Evolutionary conservation across 2,888 invertebrate genomes (phyloP).

Genomic region (Glyphotaelius pellucidus): DNA sequence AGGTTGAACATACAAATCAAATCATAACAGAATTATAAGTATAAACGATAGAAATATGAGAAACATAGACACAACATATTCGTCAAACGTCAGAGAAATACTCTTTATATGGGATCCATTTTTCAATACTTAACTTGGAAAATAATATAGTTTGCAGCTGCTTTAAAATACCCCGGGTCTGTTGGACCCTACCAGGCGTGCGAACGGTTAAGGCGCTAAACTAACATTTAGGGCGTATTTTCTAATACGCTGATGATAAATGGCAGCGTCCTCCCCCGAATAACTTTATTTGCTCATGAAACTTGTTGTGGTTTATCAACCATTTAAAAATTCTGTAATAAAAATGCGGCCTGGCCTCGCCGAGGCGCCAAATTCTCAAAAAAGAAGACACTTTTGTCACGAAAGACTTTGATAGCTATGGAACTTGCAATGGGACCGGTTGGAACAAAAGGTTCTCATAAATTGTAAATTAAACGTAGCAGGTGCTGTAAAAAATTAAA

Average conservation of each 20-base stretch:
- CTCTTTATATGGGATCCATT: too few relatives aligned
- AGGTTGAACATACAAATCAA: too few relatives aligned
- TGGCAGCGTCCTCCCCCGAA: background rate
- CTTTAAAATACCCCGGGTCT: too few relatives aligned
- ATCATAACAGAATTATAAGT: too few relatives aligned
- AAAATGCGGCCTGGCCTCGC: background rate
- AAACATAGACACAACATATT: too few relatives aligned
- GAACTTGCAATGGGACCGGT: background rate
- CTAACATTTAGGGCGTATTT: slow-evolving; percentile 26
- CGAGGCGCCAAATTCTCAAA: background rate
- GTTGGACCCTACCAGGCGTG: too few relatives aligned
- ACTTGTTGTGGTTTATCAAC: slow-evolving; percentile 35
- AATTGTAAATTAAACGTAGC: background rate
- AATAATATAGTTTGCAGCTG: too few relatives aligned
- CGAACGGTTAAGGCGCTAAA: background rate
- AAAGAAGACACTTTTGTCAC: background rate
- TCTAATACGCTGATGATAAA: slow-evolving; percentile 40
- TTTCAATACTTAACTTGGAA: too few relatives aligned
- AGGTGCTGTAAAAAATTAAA: background rate
- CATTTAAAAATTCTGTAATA: slow-evolving; percentile 14
- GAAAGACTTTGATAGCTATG: background rate
- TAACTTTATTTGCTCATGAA: slow-evolving; percentile 3
- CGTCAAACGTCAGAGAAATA: too few relatives aligned
- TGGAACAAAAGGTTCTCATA: background rate
- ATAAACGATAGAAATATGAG: too few relatives aligned